Evolutionary conservation across 2,797 vertebrate species (phyloP).

Genomic region (Octomys mimax): DNA sequence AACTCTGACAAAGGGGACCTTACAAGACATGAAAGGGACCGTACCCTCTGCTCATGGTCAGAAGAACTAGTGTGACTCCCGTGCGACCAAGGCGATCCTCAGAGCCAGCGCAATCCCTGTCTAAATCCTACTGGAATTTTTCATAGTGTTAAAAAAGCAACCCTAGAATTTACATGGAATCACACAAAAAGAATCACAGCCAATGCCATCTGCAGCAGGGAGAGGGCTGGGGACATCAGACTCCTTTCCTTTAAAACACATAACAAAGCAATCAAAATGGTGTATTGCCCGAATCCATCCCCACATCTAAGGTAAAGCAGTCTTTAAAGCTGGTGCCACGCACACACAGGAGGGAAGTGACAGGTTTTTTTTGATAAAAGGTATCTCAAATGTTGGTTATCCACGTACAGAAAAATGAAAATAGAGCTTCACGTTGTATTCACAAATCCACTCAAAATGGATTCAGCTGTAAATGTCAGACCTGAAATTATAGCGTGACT

Average conservation of each 20-base stretch:
- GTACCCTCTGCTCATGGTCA: background rate
- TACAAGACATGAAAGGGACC: background rate
- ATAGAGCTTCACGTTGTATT: background rate
- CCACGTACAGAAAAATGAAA: background rate
- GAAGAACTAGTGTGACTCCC: background rate
- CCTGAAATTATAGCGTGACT: background rate
- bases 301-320: background rate
- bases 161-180: background rate
- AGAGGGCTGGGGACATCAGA: background rate
- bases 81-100: too few species aligned
- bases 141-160: background rate
- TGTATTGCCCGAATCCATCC: background rate
- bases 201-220: background rate
- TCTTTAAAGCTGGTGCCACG: background rate
- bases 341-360: background rate
- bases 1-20: background rate
- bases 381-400: background rate
- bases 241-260: background rate
- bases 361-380: background rate
- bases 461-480: background rate
- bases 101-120: background rate
- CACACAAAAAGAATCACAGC: background rate
- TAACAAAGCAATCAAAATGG: background rate
- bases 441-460: background rate
- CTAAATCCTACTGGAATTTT: background rate